phyloP scores from a whole-genome alignment of 2,888 invertebrate species.

The Esperia sulphurella region DNA sequence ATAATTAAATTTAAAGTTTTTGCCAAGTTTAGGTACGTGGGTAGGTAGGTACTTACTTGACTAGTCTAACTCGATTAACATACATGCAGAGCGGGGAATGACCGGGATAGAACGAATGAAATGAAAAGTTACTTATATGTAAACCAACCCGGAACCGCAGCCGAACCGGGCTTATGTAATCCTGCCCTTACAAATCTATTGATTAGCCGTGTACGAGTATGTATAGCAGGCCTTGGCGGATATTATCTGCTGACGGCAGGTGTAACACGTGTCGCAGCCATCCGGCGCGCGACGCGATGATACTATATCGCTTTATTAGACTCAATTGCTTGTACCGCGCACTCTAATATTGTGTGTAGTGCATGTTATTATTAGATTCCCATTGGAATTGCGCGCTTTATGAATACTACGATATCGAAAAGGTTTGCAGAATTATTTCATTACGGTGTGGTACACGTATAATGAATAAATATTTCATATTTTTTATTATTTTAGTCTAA shows the following conservation, averaged over 20 bases:
- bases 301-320: constrained; percentile 30
- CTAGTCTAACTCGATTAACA: no score
- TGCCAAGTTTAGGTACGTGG: no score
- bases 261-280: constrained; percentile 32
- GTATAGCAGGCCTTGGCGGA: constrained; percentile 6
- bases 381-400: constrained; percentile 11
- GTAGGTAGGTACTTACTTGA: no score
- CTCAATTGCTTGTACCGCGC: constrained; percentile 28
- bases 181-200: not conserved
- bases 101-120: no score
- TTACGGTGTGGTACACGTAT: no score
- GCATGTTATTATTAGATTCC: constrained; percentile 24
- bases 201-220: constrained; percentile 10
- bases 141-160: no score
- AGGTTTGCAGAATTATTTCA: not conserved
- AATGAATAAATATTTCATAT: not conserved
- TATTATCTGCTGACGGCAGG: constrained; percentile 31
- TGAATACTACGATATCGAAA: not conserved
- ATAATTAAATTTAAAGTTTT: no score
- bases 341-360: constrained; percentile 27
- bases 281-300: constrained; percentile 20
- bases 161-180: not conserved
- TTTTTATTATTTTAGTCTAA: no score
- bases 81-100: no score
- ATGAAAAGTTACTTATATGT: no score